A percentile compares a stretch with the other conserved stretches of the same genome.
These are phyloP conservation scores for Acanthurus tractus DNA, from an alignment of 2,797 vertebrate genomes.

Conservation along the genomic window DNA sequence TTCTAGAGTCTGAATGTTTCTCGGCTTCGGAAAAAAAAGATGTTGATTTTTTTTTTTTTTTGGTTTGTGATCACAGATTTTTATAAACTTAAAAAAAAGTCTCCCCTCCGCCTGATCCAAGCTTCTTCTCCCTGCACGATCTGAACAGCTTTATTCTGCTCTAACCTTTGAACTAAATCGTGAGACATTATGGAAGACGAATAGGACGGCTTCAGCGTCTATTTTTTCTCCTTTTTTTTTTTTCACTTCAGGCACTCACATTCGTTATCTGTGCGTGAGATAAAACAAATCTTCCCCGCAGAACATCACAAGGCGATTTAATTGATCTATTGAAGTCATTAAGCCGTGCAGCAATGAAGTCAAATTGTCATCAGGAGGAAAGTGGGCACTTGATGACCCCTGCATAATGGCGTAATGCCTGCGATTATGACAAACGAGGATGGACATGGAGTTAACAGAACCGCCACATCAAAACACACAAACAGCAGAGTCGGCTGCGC, in stretches of 20 bases:
- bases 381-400: constrained; percentile 67
- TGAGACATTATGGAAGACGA: constrained; percentile 17
- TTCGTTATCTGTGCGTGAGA: constrained; percentile 37
- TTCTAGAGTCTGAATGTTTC: constrained; percentile 40
- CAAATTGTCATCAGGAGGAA: constrained; percentile 59
- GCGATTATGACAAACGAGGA: constrained; percentile 71
- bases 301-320: constrained; percentile 56
- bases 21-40: constrained; percentile 6
- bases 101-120: no score
- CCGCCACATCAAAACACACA: constrained; percentile 76
- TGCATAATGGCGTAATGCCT: constrained; percentile 63
- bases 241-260: constrained; percentile 14
- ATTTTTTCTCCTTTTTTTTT: background rate
- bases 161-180: constrained; percentile 36
- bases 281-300: constrained; percentile 29
- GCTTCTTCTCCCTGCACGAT: constrained; percentile 26
- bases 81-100: background rate
- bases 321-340: constrained; percentile 53
- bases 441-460: constrained; percentile 64
- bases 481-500: constrained; percentile 60
- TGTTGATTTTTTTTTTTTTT: constrained; percentile 35
- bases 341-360: constrained; percentile 38
- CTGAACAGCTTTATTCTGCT: constrained; percentile 38
- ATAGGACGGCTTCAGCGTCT: constrained; percentile 20
- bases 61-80: constrained; percentile 47